Base-by-base conservation (phyloP, 2,113 vertebrate species). In the Gila orcuttii region DNA sequence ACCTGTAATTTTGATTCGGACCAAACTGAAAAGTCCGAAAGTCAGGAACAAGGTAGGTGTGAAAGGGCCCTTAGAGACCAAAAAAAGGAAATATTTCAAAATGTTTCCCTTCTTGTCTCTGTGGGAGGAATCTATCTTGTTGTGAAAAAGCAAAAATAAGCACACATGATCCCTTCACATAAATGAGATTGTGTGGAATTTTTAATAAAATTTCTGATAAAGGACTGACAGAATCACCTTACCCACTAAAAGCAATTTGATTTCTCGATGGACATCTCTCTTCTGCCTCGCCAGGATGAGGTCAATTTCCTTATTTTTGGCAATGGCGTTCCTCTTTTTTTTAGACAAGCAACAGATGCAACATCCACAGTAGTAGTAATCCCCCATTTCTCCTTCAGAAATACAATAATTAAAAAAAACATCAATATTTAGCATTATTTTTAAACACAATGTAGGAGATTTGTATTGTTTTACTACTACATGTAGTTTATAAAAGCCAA, bases 231-330 rank as follows among this genome's bases (percentile, higher is more conserved):
- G 59, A 60, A 60, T 60, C 23, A 60, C n/a, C 23, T 95, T 88
- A 98, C 97, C 96, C 13, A 97, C 85, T 31, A 98, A 89, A 19
- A 97, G 94, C 42, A 97, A 89, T 90, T 97, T 97, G 1, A 97
- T 92, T 85, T 97, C 95, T 25, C 71, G 92, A 0, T 90, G 92
- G 62, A 96, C 94, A 31, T 88, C 91, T 82, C 92, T 95, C 88
- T 96, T 96, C 91, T 97, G 95, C 1, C 95, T 89, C 33, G 93
- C 91, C 4, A 97, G 94, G 60, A 95, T 92, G 87, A 85, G 93
- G 89, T 92, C 86, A 82, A 98, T 98, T 89, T 97, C 95, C 57
- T 91, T 95, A 93, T 96, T 94, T 55, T 97, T 92, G 0, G 91
- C 90, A 1, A 95, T 79, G 0, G 87, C 89, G 0, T 79, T 88